These are phyloP conservation scores for Parascotia fuliginaria DNA, from an alignment of 2,888 invertebrate species.

Conservation along the genomic window DNA sequence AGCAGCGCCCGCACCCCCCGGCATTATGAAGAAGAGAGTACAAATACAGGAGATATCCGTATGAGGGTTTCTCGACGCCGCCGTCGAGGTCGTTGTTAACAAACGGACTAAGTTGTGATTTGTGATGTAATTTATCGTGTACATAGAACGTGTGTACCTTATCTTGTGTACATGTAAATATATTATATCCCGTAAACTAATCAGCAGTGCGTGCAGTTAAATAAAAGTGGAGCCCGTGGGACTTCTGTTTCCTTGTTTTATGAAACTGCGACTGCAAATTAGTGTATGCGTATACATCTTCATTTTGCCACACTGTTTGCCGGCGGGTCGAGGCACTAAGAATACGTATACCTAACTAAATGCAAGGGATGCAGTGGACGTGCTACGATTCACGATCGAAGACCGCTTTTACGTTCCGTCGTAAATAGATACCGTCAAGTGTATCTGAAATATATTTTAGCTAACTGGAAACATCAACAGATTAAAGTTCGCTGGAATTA, in stretches of 20 bases:
- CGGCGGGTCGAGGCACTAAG: conserved; percentile 47
- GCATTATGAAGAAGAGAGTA: conserved; percentile 94
- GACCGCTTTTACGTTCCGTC: conserved; percentile 22
- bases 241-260: conserved; percentile 43
- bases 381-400: conserved; percentile 37
- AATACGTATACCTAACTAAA: conserved; percentile 46
- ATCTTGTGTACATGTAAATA: conserved; percentile 49
- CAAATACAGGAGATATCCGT: conserved; percentile 97
- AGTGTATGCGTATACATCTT: conserved; percentile 47
- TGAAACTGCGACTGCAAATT: conserved; percentile 48
- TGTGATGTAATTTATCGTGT: conserved; percentile 42
- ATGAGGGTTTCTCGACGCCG: conserved; percentile 85
- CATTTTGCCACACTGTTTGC: conserved; percentile 52
- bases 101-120: conserved; percentile 80
- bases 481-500: conserved; percentile 12
- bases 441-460: conserved; percentile 20
- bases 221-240: conserved; percentile 47
- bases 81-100: conserved; percentile 75
- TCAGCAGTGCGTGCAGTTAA: conserved; percentile 43
- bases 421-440: conserved; percentile 20
- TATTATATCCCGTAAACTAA: conserved; percentile 33
- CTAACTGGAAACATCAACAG: conserved; percentile 15
- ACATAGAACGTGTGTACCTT: conserved; percentile 42
- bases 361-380: conserved; percentile 31
- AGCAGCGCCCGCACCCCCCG: conserved; percentile 88